These are phyloP conservation scores for Catocala fraxini DNA, from an alignment of 2,888 invertebrate genomes.

Conservation along the genomic window DNA sequence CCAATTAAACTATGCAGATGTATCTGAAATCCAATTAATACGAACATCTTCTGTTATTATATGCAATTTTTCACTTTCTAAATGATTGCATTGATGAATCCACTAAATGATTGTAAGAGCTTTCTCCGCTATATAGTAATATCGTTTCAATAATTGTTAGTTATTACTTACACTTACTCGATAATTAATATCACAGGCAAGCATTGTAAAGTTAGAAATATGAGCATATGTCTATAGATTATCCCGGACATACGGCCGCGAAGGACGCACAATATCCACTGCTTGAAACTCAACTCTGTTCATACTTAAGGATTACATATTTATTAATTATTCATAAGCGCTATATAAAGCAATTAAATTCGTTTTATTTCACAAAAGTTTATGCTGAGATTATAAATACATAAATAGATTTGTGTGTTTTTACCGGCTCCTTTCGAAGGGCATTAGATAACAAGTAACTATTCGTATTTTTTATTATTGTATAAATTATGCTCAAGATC, in stretches of 20 bases:
- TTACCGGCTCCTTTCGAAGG: too few relatives aligned
- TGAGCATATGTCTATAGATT: constrained; percentile 45
- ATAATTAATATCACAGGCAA: constrained; percentile 51
- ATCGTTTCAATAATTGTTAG: constrained; percentile 50
- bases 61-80: constrained; percentile 22
- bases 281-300: too few relatives aligned
- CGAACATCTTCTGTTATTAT: constrained; percentile 10
- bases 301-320: too few relatives aligned
- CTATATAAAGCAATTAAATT: too few relatives aligned
- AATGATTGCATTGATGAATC: constrained; percentile 18
- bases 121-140: constrained; percentile 28
- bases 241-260: constrained; percentile 14
- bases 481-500: too few relatives aligned
- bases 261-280: background rate
- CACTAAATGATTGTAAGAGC: constrained; percentile 18
- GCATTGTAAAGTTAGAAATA: constrained; percentile 44
- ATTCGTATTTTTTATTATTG: too few relatives aligned
- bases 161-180: constrained; percentile 43
- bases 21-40: constrained; percentile 18
- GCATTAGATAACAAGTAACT: too few relatives aligned
- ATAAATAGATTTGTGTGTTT: too few relatives aligned
- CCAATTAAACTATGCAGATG: constrained; percentile 16
- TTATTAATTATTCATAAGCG: too few relatives aligned
- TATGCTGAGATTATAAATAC: too few relatives aligned
- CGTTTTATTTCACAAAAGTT: too few relatives aligned